A percentile compares a stretch with the other conserved stretches of the same genome.
These are phyloP conservation scores for Xestia ashworthii DNA, from an alignment of 2,888 invertebrate genomes.

Conservation along the genomic window DNA sequence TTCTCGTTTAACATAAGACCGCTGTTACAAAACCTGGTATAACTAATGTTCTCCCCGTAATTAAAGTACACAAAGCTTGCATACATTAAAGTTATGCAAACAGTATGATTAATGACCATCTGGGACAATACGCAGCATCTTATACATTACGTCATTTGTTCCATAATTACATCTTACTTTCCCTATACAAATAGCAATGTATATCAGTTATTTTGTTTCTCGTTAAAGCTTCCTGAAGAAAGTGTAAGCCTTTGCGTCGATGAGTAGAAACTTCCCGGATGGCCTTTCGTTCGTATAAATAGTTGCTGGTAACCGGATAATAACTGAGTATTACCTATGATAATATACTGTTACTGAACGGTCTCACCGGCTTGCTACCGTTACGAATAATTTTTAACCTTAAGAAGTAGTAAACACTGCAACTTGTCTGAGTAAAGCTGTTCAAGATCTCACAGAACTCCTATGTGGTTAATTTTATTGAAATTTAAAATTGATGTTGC, in stretches of 20 bases:
- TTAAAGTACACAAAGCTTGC: conserved; percentile 55
- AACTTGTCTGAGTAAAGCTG: conserved; percentile 3
- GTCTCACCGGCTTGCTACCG: conserved; percentile 35
- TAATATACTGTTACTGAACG: conserved; percentile 40
- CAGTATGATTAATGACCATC: conserved; percentile 62
- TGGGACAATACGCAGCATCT: conserved; percentile 45
- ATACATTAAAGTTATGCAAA: conserved; percentile 58
- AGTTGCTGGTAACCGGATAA: conserved; percentile 56
- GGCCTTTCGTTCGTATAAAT: conserved; percentile 56
- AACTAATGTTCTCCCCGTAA: conserved; percentile 40
- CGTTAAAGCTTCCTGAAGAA: conserved; percentile 73
- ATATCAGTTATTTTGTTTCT: conserved; percentile 26
- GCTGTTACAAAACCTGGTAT: conserved; percentile 25
- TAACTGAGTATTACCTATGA: conserved; percentile 50
- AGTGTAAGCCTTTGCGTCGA: conserved; percentile 64
- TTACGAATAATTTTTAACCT: conserved; percentile 32
- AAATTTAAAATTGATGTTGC: background rate
- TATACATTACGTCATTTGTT: conserved; percentile 50
- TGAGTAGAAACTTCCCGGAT: conserved; percentile 65
- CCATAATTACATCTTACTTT: conserved; percentile 58
- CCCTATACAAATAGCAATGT: conserved; percentile 20
- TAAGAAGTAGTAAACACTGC: background rate
- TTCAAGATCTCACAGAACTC: background rate
- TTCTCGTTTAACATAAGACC: conserved; percentile 22
- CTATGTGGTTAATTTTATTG: background rate